Percentiles rank a stretch among this genome's conserved stretches.
Conservation (phyloP, 2,113 vertebrate species). For the Sinocyclocheilus grahami region DNA sequence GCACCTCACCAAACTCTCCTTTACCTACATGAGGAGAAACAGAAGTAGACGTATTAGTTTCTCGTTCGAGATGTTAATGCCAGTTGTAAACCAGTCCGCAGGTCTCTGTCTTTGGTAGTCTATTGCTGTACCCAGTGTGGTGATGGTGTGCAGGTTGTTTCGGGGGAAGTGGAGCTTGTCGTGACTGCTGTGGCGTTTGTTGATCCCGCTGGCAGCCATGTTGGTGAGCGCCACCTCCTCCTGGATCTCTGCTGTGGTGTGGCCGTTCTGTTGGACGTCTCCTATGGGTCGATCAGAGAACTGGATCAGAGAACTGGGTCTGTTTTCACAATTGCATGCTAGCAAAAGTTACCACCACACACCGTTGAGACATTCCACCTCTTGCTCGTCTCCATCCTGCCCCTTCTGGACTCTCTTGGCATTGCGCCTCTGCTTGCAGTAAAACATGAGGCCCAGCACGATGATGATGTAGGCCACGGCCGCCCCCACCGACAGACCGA, state of each 20-base stretch:
- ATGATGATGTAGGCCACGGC: conserved; percentile 90
- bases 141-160: conserved; percentile 81
- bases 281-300: conserved; percentile 66
- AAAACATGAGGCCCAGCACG: conserved; percentile 89
- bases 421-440: conserved; percentile 88
- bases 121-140: conserved; percentile 77
- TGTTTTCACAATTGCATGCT: neutral
- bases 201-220: conserved; percentile 72
- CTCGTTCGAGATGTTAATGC: neutral
- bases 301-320: neutral
- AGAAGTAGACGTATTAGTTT: neutral
- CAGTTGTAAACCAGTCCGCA: neutral
- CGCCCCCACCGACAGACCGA: conserved; percentile 85
- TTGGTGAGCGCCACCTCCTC: conserved; percentile 84
- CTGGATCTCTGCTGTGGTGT: conserved; percentile 83
- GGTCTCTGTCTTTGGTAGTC: neutral
- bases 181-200: conserved; percentile 79
- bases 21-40: conserved; percentile 69
- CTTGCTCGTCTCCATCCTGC: conserved; percentile 81
- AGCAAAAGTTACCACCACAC: neutral
- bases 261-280: conserved; percentile 80
- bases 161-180: conserved; percentile 84
- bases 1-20: conserved; percentile 86
- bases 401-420: conserved; percentile 83
- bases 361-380: conserved; percentile 87